Evolutionary conservation across 1,140 invertebrate genomes (phyloP).

Genomic region (Phenacoccus solenopsis): DNA sequence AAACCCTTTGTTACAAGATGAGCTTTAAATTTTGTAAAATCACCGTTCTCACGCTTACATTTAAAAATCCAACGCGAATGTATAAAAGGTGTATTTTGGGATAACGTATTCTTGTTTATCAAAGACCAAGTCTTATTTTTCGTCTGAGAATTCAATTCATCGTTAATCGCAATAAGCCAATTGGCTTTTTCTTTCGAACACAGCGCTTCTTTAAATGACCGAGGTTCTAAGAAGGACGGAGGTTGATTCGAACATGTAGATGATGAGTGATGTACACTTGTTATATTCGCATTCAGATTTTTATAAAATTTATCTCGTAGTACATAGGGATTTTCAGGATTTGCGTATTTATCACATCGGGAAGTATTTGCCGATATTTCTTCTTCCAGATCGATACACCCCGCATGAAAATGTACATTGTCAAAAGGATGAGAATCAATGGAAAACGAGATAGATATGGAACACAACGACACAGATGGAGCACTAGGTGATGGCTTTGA

Average conservation of each 20-base stretch:
- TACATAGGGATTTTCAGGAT: not conserved
- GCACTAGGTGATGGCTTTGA: too few species aligned
- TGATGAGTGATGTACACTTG: too few species aligned
- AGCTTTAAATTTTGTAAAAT: conserved; percentile 30
- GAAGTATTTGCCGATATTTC: too few species aligned
- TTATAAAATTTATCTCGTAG: not conserved
- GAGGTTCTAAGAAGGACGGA: too few species aligned
- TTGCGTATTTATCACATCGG: not conserved
- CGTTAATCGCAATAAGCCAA: not conserved
- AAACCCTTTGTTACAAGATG: conserved; percentile 36
- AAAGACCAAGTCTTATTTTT: not conserved
- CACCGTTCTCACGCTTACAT: not conserved
- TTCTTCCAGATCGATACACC: not conserved
- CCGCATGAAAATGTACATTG: too few species aligned
- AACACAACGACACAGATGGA: too few species aligned
- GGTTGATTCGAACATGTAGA: too few species aligned
- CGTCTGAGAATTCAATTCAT: not conserved
- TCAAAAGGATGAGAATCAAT: too few species aligned
- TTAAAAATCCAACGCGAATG: not conserved
- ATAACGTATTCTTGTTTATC: not conserved
- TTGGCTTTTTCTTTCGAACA: not conserved
- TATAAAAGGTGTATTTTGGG: not conserved
- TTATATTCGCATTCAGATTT: not conserved
- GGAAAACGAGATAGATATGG: too few species aligned
- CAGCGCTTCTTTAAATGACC: not conserved